These are phyloP conservation scores for Selenia dentaria DNA, from an alignment of 2,888 invertebrate species.

Conservation along the genomic window DNA sequence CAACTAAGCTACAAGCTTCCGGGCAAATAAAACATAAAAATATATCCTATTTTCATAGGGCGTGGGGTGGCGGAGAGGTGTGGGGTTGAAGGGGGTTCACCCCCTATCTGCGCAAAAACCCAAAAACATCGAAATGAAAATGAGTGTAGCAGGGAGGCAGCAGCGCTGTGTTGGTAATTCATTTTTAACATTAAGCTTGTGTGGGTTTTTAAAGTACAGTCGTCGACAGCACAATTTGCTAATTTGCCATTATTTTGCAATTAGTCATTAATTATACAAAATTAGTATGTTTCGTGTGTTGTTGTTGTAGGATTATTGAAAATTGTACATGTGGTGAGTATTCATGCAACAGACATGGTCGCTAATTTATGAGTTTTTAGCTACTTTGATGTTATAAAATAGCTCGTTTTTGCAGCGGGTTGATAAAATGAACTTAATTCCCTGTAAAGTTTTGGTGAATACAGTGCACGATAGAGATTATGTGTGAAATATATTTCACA, in stretches of 20 bases:
- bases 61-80: conserved; percentile 55
- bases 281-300: background rate
- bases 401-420: no score
- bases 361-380: no score
- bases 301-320: background rate
- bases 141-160: conserved; percentile 78
- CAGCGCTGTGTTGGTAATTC: conserved; percentile 81
- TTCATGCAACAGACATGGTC: no score
- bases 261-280: conserved; percentile 18
- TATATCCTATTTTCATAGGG: conserved; percentile 85
- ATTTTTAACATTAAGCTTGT: conserved; percentile 83
- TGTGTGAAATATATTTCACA: no score
- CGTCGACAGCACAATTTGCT: conserved; percentile 34
- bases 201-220: conserved; percentile 84
- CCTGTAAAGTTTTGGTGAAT: no score
- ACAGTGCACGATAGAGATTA: no score
- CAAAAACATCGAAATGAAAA: conserved; percentile 85
- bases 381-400: no score
- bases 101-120: conserved; percentile 83
- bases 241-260: conserved; percentile 37
- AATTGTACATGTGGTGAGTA: no score
- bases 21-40: conserved; percentile 85
- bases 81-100: conserved; percentile 38
- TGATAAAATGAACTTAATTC: no score
- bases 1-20: conserved; percentile 83